Percentiles rank a stretch among this genome's conserved stretches.
Evolutionary conservation across 1,140 invertebrate species (phyloP).

Genomic region (Holcopasites calliopsidis): DNA sequence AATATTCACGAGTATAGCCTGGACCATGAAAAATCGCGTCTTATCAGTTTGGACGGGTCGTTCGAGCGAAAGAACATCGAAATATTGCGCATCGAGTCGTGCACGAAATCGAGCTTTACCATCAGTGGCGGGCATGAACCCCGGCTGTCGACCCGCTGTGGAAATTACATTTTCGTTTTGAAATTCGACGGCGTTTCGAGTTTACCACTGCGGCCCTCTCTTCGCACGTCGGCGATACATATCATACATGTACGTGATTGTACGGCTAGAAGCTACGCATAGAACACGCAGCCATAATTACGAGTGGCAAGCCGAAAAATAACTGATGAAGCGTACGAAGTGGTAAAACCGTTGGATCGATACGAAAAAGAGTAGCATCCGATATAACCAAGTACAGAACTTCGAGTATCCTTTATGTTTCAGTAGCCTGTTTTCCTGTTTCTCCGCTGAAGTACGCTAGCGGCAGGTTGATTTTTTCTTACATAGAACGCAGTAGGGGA

Average conservation of each 20-base stretch:
- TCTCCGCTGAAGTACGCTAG: constrained; percentile 56
- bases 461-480: constrained; percentile 64
- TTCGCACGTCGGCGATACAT: background rate
- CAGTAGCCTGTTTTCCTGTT: constrained; percentile 51
- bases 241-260: no score
- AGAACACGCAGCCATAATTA: background rate
- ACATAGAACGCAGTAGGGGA: background rate
- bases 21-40: background rate
- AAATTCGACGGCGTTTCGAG: constrained; percentile 19
- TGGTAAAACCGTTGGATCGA: background rate
- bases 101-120: constrained; percentile 16
- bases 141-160: background rate
- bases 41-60: constrained; percentile 30
- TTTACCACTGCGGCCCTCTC: background rate
- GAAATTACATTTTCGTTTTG: constrained; percentile 40
- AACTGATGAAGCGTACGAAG: background rate
- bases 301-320: background rate
- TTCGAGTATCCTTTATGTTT: constrained; percentile 61
- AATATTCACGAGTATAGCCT: background rate
- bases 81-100: constrained; percentile 43
- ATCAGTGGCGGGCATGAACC: background rate
- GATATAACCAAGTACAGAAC: constrained; percentile 65
- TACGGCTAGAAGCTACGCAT: no score
- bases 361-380: constrained; percentile 35
- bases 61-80: constrained; percentile 29